phyloP scores from a whole-genome alignment of 2,888 invertebrate genomes.

The Drosophila engyochracea region DNA sequence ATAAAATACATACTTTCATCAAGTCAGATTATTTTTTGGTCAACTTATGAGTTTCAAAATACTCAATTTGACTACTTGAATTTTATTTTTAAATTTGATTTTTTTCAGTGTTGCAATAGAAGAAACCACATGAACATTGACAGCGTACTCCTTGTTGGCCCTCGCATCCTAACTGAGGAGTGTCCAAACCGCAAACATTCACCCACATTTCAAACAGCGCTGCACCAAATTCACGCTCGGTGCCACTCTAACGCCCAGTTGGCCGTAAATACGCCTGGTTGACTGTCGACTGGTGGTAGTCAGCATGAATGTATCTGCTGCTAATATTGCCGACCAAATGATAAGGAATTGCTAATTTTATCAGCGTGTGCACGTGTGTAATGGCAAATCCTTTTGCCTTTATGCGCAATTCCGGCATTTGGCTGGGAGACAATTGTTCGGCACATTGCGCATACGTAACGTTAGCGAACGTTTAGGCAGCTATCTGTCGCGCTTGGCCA shows the following conservation, averaged over 20 bases:
- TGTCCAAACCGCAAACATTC: constrained; percentile 55
- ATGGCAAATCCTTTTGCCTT: constrained; percentile 36
- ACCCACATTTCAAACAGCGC: constrained; percentile 36
- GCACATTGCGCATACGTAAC: constrained; percentile 51
- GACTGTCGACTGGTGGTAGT: constrained; percentile 22
- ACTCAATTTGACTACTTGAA: neutral
- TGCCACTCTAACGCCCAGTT: constrained; percentile 54
- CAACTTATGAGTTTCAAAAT: neutral
- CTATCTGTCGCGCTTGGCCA: constrained; percentile 44
- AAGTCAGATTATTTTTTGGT: neutral
- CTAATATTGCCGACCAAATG: constrained; percentile 74
- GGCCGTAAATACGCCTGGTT: constrained; percentile 36
- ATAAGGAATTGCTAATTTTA: constrained; percentile 80
- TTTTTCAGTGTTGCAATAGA: constrained; percentile 18
- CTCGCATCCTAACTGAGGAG: constrained; percentile 9
- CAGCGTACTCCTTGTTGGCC: constrained; percentile 16
- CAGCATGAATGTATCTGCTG: constrained; percentile 79
- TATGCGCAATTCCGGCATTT: constrained; percentile 15
- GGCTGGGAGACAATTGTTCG: constrained; percentile 27
- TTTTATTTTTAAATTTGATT: too few relatives aligned
- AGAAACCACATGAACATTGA: constrained; percentile 38
- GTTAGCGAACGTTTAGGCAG: constrained; percentile 22
- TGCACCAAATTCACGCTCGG: constrained; percentile 21
- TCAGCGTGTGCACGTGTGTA: constrained; percentile 56
- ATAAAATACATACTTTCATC: neutral